Conservation (phyloP, 2,113 vertebrate species). For the Ahaetulla prasina region DNA sequence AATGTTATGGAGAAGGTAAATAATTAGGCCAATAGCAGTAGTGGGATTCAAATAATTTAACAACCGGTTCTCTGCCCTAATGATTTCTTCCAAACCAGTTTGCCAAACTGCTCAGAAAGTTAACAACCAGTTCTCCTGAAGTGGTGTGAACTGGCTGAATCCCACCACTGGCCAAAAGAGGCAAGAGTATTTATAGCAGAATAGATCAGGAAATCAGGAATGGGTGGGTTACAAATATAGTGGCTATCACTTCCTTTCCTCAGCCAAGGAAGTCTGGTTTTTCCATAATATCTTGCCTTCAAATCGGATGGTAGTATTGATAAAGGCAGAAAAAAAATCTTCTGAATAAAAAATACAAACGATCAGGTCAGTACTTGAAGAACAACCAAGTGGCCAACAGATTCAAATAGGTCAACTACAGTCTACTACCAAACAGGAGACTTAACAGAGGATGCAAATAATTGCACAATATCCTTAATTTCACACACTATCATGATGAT, state of each 20-base stretch:
- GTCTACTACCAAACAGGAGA: neutral
- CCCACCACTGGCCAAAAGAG: neutral
- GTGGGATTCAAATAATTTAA: too few relatives aligned
- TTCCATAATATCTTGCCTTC: neutral
- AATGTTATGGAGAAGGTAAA: neutral
- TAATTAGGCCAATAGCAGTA: neutral
- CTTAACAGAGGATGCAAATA: neutral
- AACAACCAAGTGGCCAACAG: neutral
- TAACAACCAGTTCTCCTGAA: too few relatives aligned
- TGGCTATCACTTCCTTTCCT: neutral
- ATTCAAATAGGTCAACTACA: neutral
- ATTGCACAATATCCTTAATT: neutral
- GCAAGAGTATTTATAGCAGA: neutral
- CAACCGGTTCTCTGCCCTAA: too few relatives aligned
- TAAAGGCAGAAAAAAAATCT: neutral
- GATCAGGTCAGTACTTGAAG: neutral
- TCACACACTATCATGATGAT: neutral
- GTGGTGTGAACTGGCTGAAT: too few relatives aligned
- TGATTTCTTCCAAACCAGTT: too few relatives aligned
- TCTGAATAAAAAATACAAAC: neutral
- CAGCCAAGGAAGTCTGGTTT: neutral
- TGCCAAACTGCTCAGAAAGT: too few relatives aligned
- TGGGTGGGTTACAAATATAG: neutral
- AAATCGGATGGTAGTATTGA: neutral
- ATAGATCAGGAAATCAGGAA: neutral